Conservation (phyloP, 2,888 invertebrate species). For the Rhingia rostrata region DNA sequence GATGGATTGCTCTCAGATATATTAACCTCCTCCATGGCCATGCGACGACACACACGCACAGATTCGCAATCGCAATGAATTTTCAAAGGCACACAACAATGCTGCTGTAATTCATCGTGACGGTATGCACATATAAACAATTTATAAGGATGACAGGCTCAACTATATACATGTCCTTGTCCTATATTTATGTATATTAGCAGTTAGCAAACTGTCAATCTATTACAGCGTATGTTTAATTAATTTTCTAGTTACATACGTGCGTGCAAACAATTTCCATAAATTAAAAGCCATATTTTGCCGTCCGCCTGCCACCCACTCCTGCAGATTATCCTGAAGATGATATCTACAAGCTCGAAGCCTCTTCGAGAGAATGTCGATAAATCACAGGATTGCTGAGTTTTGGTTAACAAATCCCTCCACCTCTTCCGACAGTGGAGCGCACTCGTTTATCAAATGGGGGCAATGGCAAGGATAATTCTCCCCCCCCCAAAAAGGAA, state of each 20-base stretch:
- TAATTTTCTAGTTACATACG: constrained; percentile 64
- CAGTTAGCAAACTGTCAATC: constrained; percentile 63
- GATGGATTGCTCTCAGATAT: constrained; percentile 11
- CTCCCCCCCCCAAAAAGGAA: constrained; percentile 25
- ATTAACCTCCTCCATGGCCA: constrained; percentile 14
- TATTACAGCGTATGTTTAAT: constrained; percentile 71
- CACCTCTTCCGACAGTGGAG: too few relatives aligned
- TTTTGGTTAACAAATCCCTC: constrained; percentile 37
- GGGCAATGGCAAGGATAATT: constrained; percentile 7
- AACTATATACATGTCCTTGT: not conserved
- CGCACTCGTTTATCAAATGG: constrained; percentile 21
- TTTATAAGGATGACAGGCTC: constrained; percentile 1
- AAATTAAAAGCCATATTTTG: constrained; percentile 69
- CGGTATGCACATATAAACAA: not conserved
- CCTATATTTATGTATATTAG: constrained; percentile 22
- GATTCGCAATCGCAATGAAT: constrained; percentile 48
- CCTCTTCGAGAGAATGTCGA: constrained; percentile 42
- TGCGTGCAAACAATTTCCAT: constrained; percentile 72
- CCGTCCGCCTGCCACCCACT: not conserved
- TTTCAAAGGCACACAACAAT: constrained; percentile 62
- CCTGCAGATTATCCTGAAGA: constrained; percentile 24
- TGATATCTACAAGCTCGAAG: constrained; percentile 11
- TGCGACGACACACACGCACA: constrained; percentile 17
- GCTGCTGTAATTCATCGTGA: constrained; percentile 38
- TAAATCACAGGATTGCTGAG: constrained; percentile 63